Conservation (phyloP, 2,888 invertebrate genomes). For the Steinernema hermaphroditum region DNA sequence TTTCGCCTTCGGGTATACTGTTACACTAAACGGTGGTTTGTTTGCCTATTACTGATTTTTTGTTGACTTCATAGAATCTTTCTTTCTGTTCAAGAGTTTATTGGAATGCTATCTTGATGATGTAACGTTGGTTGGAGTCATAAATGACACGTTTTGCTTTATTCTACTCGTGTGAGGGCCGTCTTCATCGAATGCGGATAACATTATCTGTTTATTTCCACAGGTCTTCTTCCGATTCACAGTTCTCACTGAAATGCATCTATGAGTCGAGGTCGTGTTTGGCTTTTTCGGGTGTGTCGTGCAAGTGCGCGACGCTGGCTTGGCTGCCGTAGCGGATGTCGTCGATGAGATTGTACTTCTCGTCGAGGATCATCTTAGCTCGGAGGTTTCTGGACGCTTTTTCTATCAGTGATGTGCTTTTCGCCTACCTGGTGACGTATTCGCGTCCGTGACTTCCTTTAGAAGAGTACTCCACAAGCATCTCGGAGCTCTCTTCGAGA, state of each 20-base stretch:
- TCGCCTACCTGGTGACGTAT: constrained; percentile 52
- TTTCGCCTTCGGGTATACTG: not conserved
- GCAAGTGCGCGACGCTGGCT: not conserved
- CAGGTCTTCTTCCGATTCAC: constrained; percentile 42
- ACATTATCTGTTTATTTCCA: constrained; percentile 32
- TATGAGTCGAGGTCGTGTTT: constrained; percentile 35
- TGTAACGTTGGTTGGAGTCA: not conserved
- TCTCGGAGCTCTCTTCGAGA: constrained; percentile 32
- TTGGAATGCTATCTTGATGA: not conserved
- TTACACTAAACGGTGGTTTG: not conserved
- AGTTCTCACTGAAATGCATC: constrained; percentile 46
- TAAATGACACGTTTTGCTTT: not conserved
- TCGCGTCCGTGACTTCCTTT: constrained; percentile 49
- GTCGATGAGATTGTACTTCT: constrained; percentile 39
- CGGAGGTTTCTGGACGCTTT: constrained; percentile 38
- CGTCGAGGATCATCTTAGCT: constrained; percentile 44
- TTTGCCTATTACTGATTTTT: constrained; percentile 31
- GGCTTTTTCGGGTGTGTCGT: constrained; percentile 38
- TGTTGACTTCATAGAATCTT: constrained; percentile 7
- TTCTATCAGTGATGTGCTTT: not conserved
- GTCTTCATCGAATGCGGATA: not conserved
- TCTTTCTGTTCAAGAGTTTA: constrained; percentile 27
- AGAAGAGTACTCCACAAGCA: constrained; percentile 47
- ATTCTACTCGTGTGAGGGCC: not conserved
- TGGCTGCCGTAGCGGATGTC: constrained; percentile 41